A percentile compares a stretch with the other conserved stretches of the same genome.
phyloP scores from a whole-genome alignment of 2,888 invertebrate genomes.

The Lepas anatifera region DNA sequence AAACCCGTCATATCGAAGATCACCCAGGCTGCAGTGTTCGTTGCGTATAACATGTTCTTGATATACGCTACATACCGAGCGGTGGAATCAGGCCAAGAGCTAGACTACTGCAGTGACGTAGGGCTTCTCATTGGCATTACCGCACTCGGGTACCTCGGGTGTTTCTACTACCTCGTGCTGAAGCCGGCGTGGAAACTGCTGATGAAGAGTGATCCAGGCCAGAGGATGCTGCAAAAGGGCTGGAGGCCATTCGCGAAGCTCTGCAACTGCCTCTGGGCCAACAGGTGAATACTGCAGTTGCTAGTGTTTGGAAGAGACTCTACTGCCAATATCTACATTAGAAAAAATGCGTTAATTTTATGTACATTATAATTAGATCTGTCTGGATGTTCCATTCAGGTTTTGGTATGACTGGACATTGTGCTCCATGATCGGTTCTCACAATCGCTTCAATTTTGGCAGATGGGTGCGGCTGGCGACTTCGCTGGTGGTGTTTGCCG shows the following conservation, averaged over 20 bases:
- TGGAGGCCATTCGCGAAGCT: not conserved
- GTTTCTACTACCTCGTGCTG: constrained; percentile 47
- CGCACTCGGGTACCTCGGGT: constrained; percentile 44
- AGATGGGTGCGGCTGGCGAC: not conserved
- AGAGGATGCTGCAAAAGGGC: not conserved
- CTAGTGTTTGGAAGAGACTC: too few relatives aligned
- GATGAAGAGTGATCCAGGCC: not conserved
- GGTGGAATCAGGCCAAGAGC: not conserved
- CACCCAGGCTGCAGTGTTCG: not conserved
- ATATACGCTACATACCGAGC: not conserved
- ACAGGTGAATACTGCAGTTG: too few relatives aligned
- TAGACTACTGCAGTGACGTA: constrained; percentile 49
- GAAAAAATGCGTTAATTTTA: too few relatives aligned
- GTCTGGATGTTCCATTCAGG: too few relatives aligned
- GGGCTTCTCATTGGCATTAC: constrained; percentile 56
- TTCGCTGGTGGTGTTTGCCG: constrained; percentile 36
- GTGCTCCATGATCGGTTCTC: too few relatives aligned
- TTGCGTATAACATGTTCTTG: not conserved
- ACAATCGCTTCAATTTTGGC: too few relatives aligned
- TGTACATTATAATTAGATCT: too few relatives aligned
- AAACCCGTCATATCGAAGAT: too few relatives aligned
- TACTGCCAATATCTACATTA: too few relatives aligned
- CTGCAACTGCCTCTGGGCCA: not conserved
- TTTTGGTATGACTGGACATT: too few relatives aligned
- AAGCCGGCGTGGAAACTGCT: not conserved